Evolutionary conservation across 92 coral and sea anemone genomes (phyloP), one percentile per base, ranked within the genome.

Genomic region (Metridium senile): DNA sequence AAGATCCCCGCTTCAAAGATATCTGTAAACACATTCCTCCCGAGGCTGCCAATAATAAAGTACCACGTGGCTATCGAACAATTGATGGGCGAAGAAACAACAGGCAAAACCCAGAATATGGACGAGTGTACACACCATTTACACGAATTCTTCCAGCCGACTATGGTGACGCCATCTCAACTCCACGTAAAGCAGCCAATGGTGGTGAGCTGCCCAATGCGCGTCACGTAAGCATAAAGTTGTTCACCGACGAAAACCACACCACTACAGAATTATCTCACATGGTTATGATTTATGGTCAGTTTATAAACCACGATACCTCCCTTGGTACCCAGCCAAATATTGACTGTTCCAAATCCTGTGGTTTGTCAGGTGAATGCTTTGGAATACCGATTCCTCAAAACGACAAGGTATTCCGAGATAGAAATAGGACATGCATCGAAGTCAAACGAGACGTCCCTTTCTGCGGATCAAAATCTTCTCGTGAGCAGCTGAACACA

Each of bases 201-300:
- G 73, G 58, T 25, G 19, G n/a, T 35, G 13, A 33, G 1, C 58
- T 85, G 13, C 89, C 85, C 0, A 80, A 74, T 26, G 71, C 85
- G 18, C 72, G 89, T 6, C 22, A 58, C 0, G 73, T 85, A 7
- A 85, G 89, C 31, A 34, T 64, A 0, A 43, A 2, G 0, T 25
- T 74, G 11, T 80, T 74, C 66, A 35, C 1, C 3, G 74, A 75
- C 51, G 26, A 4, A 21, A n/a, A 26, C 51, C 31, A 35, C 3
- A 62, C 59, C 19, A 72, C 84, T 25, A 25, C 21, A 26, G 26
- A 26, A 6, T 65, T 75, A 3, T 33, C 69, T 1, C 82, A 80
- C 27, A 49, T 81, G 82, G 80, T 82, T 18, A 80, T 86, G 86
- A 77, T 70, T 16, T 86, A 86, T 86, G 90, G 89, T 13, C 76